A percentile compares a stretch with the other conserved stretches of the same genome.
phyloP scores from a whole-genome alignment of 2,797 vertebrate genomes.

The Megalops cyprinoides region DNA sequence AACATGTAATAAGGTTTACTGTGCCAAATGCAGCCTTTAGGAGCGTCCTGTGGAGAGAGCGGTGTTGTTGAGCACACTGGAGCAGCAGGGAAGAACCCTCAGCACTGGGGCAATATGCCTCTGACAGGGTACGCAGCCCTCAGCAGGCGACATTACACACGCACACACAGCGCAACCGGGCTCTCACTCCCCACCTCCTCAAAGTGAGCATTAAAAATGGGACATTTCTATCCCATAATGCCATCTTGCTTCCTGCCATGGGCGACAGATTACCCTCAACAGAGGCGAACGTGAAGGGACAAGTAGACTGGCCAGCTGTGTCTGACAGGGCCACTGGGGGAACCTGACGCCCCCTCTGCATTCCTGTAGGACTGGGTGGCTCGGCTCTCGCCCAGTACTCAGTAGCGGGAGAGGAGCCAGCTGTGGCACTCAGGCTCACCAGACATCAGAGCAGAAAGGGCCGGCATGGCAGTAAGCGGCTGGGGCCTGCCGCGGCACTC shows the following conservation, averaged over 20 bases:
- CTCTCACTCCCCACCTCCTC: not conserved
- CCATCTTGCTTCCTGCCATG: not conserved
- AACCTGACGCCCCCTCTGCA: not conserved
- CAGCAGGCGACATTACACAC: no score
- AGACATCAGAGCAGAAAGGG: not conserved
- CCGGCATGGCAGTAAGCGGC: no score
- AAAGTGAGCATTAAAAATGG: no score
- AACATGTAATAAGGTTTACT: conserved; percentile 23
- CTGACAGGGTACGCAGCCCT: not conserved
- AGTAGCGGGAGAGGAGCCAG: not conserved
- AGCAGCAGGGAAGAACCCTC: not conserved
- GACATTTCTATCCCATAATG: not conserved
- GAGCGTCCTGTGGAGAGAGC: not conserved
- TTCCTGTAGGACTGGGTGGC: no score
- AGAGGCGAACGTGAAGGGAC: not conserved
- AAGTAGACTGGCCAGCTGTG: not conserved
- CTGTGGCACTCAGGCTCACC: not conserved
- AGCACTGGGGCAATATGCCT: not conserved
- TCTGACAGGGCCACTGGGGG: not conserved
- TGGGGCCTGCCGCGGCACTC: no score
- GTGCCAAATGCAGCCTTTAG: conserved; percentile 11
- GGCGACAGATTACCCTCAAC: no score
- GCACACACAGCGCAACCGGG: no score
- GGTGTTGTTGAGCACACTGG: not conserved
- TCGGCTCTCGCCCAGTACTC: not conserved